Percentiles rank a stretch among this genome's conserved stretches.
Evolutionary conservation across 2,113 vertebrate genomes (phyloP).

Genomic region (Numenius arquata): DNA sequence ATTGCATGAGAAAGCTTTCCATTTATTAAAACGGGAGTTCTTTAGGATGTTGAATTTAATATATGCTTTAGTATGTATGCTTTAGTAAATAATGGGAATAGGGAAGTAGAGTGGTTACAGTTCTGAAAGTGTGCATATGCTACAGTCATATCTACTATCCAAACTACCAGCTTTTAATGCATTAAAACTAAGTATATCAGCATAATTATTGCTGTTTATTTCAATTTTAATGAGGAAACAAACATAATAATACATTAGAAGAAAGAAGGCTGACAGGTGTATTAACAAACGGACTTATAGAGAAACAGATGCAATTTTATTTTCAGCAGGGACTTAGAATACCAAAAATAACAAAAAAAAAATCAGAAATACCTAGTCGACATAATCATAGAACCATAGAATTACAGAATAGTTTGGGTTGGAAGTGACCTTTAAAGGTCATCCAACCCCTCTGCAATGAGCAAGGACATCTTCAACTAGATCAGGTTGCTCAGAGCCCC

Average conservation of each 20-base stretch:
- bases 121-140: background rate
- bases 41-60: background rate
- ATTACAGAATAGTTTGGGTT: background rate
- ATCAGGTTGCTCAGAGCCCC: background rate
- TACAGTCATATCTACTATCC: background rate
- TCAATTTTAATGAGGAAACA: conserved; percentile 15
- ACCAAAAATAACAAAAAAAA: background rate
- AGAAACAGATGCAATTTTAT: background rate
- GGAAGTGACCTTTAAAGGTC: background rate
- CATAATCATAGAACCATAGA: background rate
- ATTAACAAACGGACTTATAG: background rate
- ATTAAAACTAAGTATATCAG: background rate
- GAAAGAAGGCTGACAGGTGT: background rate
- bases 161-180: background rate
- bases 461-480: background rate
- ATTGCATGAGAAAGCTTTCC: background rate
- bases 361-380: background rate
- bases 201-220: background rate
- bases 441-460: background rate
- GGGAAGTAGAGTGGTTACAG: background rate
- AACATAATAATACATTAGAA: background rate
- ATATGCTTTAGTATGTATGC: background rate
- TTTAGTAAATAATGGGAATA: background rate
- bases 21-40: background rate
- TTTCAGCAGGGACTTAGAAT: background rate